phyloP scores from a whole-genome alignment of 2,113 vertebrate species.

The Procavia capensis region DNA sequence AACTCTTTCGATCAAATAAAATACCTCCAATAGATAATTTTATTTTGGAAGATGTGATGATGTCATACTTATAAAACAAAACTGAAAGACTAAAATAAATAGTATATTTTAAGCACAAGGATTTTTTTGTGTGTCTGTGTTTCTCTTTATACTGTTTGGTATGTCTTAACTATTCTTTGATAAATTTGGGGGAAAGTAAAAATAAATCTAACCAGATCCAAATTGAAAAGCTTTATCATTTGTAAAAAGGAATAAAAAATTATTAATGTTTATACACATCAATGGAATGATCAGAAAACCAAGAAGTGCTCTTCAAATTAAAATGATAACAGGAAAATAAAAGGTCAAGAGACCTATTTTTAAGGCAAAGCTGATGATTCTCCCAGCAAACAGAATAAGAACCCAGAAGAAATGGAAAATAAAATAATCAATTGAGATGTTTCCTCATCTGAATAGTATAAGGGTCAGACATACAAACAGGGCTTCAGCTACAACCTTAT shows the following conservation, averaged over 20 bases:
- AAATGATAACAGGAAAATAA: background rate
- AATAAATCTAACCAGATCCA: background rate
- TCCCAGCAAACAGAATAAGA: background rate
- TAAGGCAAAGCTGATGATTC: conserved; percentile 1
- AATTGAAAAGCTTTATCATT: background rate
- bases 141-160: background rate
- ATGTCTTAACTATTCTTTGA: background rate
- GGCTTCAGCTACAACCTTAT: background rate
- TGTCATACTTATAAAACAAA: background rate
- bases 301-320: background rate
- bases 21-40: background rate
- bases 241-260: background rate
- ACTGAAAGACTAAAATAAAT: background rate
- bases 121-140: background rate
- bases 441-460: background rate
- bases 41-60: background rate
- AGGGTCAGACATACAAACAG: background rate
- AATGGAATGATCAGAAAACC: background rate
- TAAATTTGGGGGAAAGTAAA: background rate
- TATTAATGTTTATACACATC: conserved; percentile 24
- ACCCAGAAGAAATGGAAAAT: background rate
- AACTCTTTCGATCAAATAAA: background rate
- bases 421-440: background rate
- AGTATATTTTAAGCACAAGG: background rate
- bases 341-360: background rate